Evolutionary conservation across 1,140 invertebrate species (phyloP).

Genomic region (Sarcophaga peregrina): DNA sequence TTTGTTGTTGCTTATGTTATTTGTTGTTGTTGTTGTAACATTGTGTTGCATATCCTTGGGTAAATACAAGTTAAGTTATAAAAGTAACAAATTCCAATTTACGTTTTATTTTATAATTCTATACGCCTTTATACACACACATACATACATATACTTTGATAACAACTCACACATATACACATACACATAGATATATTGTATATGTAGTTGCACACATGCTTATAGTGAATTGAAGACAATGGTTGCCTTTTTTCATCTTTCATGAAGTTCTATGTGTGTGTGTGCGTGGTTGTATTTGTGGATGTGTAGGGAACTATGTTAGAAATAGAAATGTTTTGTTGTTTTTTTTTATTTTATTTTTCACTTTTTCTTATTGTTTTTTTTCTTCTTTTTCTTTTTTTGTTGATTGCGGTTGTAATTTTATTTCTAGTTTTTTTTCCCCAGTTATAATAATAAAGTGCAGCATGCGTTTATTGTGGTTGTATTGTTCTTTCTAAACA

Average conservation of each 20-base stretch:
- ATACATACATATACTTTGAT: too few species aligned
- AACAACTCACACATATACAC: too few species aligned
- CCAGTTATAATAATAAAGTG: not conserved
- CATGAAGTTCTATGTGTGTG: not conserved
- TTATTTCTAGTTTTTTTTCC: not conserved
- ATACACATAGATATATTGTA: too few species aligned
- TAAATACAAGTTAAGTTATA: constrained; percentile 36
- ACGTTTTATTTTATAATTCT: constrained; percentile 30
- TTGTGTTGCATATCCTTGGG: constrained; percentile 29
- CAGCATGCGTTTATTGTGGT: not conserved
- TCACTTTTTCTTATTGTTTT: not conserved
- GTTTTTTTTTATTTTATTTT: not conserved
- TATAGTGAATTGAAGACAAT: not conserved
- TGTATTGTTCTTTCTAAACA: not conserved
- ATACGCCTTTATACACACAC: not conserved
- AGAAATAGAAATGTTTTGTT: not conserved
- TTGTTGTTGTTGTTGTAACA: constrained; percentile 14
- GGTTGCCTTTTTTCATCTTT: not conserved
- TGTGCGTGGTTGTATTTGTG: too few species aligned
- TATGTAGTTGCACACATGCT: not conserved
- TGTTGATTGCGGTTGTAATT: too few species aligned
- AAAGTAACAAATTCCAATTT: constrained; percentile 36
- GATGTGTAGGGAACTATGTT: too few species aligned
- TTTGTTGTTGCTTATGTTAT: not conserved
- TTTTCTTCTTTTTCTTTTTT: not conserved